Conservation (phyloP, 2,888 invertebrate species). For the Corbicula japonica region DNA sequence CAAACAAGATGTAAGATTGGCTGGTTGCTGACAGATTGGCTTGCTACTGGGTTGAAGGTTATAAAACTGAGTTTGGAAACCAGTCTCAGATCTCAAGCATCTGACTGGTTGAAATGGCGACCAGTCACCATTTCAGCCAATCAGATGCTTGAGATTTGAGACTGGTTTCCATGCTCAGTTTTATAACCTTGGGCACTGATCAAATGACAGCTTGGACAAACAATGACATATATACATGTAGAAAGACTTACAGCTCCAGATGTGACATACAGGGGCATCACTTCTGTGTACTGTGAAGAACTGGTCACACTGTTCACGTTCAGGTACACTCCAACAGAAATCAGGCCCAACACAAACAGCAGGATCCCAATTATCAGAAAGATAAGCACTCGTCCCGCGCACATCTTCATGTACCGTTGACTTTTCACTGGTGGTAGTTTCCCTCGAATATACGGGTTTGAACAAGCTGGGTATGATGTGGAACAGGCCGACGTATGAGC, state of each 20-base stretch:
- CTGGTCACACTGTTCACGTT: constrained; percentile 93
- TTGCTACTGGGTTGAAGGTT: neutral
- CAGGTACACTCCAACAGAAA: constrained; percentile 93
- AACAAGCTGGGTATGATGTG: constrained; percentile 26
- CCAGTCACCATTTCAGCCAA: neutral
- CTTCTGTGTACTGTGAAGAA: constrained; percentile 93
- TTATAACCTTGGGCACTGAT: too few relatives aligned
- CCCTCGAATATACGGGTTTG: constrained; percentile 25
- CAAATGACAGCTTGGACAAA: too few relatives aligned
- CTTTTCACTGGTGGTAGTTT: constrained; percentile 20
- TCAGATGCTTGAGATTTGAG: neutral
- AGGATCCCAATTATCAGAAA: constrained; percentile 93
- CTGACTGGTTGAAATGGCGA: neutral
- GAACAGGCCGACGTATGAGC: too few relatives aligned
- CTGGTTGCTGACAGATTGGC: too few relatives aligned
- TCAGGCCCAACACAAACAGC: constrained; percentile 89
- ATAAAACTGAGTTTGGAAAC: neutral
- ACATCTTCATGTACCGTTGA: constrained; percentile 11
- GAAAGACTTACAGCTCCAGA: constrained; percentile 92
- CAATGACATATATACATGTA: neutral
- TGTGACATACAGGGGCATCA: constrained; percentile 97
- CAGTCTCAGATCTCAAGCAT: neutral
- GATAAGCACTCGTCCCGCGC: constrained; percentile 88
- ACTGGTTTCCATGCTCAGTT: too few relatives aligned
- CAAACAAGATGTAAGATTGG: too few relatives aligned